Conservation (phyloP, 2,797 vertebrate species). For the Kryptopterus vitreolus region DNA sequence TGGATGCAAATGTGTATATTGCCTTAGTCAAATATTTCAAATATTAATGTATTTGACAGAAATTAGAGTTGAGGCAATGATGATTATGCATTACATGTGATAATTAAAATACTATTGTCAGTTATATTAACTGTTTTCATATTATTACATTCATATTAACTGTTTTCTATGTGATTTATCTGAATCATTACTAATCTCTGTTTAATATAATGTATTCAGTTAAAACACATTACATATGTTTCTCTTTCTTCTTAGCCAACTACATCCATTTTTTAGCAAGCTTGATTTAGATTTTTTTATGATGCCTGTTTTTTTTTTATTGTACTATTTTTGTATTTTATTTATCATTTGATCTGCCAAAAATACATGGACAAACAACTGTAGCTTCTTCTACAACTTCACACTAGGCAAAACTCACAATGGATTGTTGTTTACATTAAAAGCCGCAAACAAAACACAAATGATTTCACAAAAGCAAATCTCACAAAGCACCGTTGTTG, state of each 20-base stretch:
- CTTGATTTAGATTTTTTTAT: background rate
- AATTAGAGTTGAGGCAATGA: background rate
- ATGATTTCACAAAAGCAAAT: background rate
- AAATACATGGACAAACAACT: background rate
- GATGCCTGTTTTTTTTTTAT: no score
- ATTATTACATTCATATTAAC: no score
- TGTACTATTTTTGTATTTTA: background rate
- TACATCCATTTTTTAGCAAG: background rate
- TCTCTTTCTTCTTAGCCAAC: background rate
- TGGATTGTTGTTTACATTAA: background rate
- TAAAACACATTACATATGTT: background rate
- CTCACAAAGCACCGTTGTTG: background rate
- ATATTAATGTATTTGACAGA: background rate
- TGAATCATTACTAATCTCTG: background rate
- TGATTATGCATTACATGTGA: background rate
- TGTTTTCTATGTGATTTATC: background rate
- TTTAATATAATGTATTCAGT: background rate
- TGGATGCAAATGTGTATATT: background rate
- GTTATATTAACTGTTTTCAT: no score
- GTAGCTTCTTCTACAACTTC: background rate
- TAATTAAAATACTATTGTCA: background rate
- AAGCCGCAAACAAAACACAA: background rate
- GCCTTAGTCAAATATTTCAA: background rate
- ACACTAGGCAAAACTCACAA: background rate
- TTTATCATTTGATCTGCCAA: no score